These are phyloP conservation scores for Anoplopoma fimbria DNA, from an alignment of 2,113 vertebrate species.

Conservation along the genomic window DNA sequence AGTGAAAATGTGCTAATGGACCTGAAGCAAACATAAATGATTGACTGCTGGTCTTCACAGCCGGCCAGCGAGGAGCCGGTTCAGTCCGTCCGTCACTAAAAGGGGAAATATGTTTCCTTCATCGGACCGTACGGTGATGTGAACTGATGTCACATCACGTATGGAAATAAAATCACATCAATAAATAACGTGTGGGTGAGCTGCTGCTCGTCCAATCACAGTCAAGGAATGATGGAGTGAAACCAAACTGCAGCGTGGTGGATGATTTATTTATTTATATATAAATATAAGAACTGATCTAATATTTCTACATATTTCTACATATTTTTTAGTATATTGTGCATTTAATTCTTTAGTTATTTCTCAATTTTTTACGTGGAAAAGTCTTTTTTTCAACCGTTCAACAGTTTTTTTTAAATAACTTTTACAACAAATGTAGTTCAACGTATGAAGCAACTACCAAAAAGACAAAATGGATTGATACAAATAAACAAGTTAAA, in stretches of 20 bases:
- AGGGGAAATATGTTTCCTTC: conserved; percentile 43
- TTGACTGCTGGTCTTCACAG: neutral
- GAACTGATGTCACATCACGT: conserved; percentile 30
- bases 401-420: neutral
- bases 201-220: conserved; percentile 1
- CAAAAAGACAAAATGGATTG: neutral
- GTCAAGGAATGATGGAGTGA: neutral
- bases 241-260: neutral
- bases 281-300: neutral
- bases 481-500: neutral
- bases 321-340: neutral
- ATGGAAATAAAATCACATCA: conserved; percentile 30
- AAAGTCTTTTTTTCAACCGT: no score
- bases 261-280: neutral
- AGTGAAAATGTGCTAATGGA: neutral
- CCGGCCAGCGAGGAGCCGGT: neutral
- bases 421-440: neutral
- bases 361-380: neutral
- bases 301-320: neutral
- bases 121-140: neutral
- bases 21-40: conserved; percentile 14
- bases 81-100: neutral
- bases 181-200: conserved; percentile 15
- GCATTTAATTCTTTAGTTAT: neutral
- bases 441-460: neutral